Base-by-base conservation (phyloP, 2,113 vertebrate genomes). In the Hemichromis elongatus region DNA sequence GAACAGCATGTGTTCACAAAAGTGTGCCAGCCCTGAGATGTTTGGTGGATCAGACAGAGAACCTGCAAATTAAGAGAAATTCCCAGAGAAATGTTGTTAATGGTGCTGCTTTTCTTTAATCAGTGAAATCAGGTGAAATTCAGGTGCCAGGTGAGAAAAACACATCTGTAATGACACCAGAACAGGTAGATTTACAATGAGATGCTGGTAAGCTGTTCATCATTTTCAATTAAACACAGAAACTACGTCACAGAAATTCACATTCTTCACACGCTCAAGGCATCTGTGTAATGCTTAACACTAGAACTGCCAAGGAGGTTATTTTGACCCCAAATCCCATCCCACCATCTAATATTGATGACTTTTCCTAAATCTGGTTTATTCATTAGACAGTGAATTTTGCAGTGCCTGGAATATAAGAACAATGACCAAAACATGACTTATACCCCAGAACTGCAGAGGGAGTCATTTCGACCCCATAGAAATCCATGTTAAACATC, bases 1-100 rank as follows among this genome's bases (percentile, higher is more conserved):
- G 92, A 99, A 99, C 84, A 99, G 94, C 99, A 99, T 99, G 96
- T 99, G 98, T 92, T 99, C 99, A 94, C 99, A 99, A 92, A 99
- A 99, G 95, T 99, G 98, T 33, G 98, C 99, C 93, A 99, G 95
- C 9, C 99, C 99, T 70, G 98, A 96, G 92, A 99, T 99, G 93
- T 99, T 98, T 9, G 83, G 88, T 30, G 99, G 99, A 96, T 99
- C 99, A 30, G 99, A 99, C 82, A 99, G 96, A 1, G 98, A 99
- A 80, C 99, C 99, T 99, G 94, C 8, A 45, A 54, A 82, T 50
- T 66, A 79, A 42, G 2, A 88, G 19, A 84, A 28, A 70, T 1
- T 5, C 4, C 18, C 14, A 82, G 1, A 55, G 40, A 79, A 52
- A 52, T 24, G 3, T 2, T 42, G 19, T 14, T 18, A 47, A 79